Conservation (phyloP, 2,797 vertebrate genomes). For the Pithecia hirsuta region DNA sequence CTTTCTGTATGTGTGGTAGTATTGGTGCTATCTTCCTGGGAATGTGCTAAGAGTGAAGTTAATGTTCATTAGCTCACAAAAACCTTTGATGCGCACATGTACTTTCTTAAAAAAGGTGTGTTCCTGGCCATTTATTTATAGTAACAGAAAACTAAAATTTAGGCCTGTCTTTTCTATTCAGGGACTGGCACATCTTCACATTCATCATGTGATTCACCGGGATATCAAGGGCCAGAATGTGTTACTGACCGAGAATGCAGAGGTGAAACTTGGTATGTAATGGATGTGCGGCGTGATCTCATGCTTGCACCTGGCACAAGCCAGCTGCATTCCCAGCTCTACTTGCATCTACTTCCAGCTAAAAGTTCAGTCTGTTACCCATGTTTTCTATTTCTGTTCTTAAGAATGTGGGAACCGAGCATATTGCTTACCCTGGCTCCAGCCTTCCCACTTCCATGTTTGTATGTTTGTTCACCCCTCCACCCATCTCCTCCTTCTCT, state of each 20-base stretch:
- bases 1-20: not conserved
- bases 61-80: not conserved
- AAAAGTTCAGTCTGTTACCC: not conserved
- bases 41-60: not conserved
- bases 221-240: conserved; percentile 99
- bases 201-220: conserved; percentile 98
- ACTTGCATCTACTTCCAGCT: too few relatives aligned
- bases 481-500: not conserved
- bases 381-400: not conserved
- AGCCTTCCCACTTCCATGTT: not conserved
- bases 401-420: not conserved
- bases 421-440: not conserved
- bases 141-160: not conserved
- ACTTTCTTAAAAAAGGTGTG: not conserved
- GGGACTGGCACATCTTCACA: conserved; percentile 97
- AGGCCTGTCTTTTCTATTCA: conserved; percentile 73
- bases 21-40: not conserved
- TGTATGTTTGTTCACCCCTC: not conserved
- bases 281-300: fast-evolving
- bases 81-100: not conserved
- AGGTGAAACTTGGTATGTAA: conserved; percentile 96
- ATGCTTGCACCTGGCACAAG: too few relatives aligned
- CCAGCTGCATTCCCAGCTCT: not conserved
- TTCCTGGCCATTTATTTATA: not conserved
- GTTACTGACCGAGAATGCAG: conserved; percentile 97